Base-by-base conservation (phyloP, 2,797 vertebrate species). In the Alectoris magna region DNA sequence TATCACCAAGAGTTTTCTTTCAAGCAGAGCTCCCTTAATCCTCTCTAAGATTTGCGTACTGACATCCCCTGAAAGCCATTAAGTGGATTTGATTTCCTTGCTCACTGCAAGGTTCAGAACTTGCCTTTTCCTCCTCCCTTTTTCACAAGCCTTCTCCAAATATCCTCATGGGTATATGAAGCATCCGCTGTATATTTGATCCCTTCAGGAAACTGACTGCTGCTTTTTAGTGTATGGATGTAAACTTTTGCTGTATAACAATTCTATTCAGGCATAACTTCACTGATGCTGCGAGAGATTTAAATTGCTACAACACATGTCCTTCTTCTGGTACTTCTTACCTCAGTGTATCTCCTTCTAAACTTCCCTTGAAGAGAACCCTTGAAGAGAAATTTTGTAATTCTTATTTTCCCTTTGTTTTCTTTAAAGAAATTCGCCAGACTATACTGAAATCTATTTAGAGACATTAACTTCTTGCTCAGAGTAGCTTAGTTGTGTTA, bases 401-500 rank as follows among this genome's bases (percentile, higher is more conserved):
- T 60, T n/a, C 4, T 67, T 55, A 31, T 2, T 53, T 84, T 91
- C 74, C 8, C 14, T 5, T 74, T 69, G 1, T 51, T 83, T 83
- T 59, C 12, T 85, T 74, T 48, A 51, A 36, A 34, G 22, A 36
- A 36, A 34, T 10, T 90, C 58, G 78, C 63, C 49, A 80, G 63
- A 77, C 59, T 69, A 38, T 62, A 55, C 59, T 66, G 43, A 85
- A 87, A 51, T 16, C 26, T 78, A 53, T 72, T 85, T 53, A 86
- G 72, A 83, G 69, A 81, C 29, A n/a, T 10, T 2, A 75, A 51
- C 88, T 87, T 92, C 53, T 64, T 87, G 15, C 43, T 87, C 49
- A 58, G 44, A 69, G 49, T 55, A 80, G 22, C 34, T 94, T 84
- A 77, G 12, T 11, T 73, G 23, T 71, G 26, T 49, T 74, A 66